phyloP scores from a whole-genome alignment of 2,888 invertebrate genomes.

The Osmoderma eremita region DNA sequence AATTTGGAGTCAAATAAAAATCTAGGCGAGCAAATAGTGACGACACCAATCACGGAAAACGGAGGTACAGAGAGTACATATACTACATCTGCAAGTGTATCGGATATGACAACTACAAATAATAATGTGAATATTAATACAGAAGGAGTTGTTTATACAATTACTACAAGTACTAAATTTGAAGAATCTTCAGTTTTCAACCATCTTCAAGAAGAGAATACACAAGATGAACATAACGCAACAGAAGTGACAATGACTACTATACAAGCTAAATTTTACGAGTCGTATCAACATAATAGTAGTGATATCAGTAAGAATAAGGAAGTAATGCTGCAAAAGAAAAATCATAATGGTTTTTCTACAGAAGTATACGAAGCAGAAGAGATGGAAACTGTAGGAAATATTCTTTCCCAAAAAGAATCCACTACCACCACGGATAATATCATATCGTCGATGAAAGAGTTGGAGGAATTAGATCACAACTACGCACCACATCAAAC shows the following conservation, averaged over 20 bases:
- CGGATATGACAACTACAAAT: not conserved
- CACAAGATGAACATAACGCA: too few species aligned
- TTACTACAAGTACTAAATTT: not conserved
- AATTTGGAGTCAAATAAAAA: not conserved
- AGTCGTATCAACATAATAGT: too few species aligned
- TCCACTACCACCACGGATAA: slow-evolving; percentile 5
- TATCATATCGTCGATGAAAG: slow-evolving; percentile 23
- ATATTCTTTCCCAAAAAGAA: slow-evolving; percentile 10
- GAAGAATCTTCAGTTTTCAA: too few species aligned
- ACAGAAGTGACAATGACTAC: too few species aligned
- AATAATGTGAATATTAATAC: not conserved
- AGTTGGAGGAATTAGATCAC: slow-evolving; percentile 13
- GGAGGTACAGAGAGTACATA: not conserved
- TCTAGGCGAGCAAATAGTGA: not conserved
- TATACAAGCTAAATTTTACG: too few species aligned
- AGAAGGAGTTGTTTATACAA: not conserved
- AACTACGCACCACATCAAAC: not conserved
- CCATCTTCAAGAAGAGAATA: too few species aligned
- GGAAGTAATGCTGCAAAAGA: too few species aligned
- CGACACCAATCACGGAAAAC: not conserved
- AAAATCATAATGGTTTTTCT: too few species aligned
- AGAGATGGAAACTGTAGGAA: not conserved
- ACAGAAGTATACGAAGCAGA: not conserved
- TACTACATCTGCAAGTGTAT: not conserved
- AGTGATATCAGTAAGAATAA: too few species aligned